These are phyloP conservation scores for Grantiella picta DNA, from an alignment of 2,113 vertebrate species.

Conservation along the genomic window DNA sequence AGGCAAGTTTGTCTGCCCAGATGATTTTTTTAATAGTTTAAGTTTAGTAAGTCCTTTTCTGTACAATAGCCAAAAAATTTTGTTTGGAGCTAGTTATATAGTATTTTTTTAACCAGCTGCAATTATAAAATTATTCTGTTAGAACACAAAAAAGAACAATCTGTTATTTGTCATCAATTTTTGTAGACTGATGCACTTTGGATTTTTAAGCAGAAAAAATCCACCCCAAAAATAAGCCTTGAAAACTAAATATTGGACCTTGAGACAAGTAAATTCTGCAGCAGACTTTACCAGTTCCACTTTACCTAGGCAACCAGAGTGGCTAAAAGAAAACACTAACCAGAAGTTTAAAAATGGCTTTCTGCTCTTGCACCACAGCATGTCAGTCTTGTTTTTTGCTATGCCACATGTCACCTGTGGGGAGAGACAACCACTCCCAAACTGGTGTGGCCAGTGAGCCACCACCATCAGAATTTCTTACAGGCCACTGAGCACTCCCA, in stretches of 20 bases:
- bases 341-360: background rate
- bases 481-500: background rate
- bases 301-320: background rate
- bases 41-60: constrained; percentile 54
- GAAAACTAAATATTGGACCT: background rate
- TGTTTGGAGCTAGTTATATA: constrained; percentile 32
- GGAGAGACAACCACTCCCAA: background rate
- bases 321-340: background rate
- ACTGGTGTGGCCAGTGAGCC: background rate
- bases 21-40: constrained; percentile 54
- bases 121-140: constrained; percentile 23
- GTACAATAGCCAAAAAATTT: constrained; percentile 17
- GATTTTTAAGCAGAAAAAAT: background rate
- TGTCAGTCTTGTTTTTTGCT: background rate
- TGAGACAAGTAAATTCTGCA: background rate
- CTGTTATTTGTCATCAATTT: background rate
- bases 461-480: background rate
- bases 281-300: background rate
- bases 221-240: background rate
- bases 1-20: constrained; percentile 34
- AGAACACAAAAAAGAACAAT: background rate
- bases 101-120: background rate
- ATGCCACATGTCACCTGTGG: background rate
- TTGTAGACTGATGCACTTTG: background rate
- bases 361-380: background rate